A percentile compares a stretch with the other conserved stretches of the same genome.
Conservation (phyloP, 2,797 vertebrate species). For the Rhynchonycteris naso region DNA sequence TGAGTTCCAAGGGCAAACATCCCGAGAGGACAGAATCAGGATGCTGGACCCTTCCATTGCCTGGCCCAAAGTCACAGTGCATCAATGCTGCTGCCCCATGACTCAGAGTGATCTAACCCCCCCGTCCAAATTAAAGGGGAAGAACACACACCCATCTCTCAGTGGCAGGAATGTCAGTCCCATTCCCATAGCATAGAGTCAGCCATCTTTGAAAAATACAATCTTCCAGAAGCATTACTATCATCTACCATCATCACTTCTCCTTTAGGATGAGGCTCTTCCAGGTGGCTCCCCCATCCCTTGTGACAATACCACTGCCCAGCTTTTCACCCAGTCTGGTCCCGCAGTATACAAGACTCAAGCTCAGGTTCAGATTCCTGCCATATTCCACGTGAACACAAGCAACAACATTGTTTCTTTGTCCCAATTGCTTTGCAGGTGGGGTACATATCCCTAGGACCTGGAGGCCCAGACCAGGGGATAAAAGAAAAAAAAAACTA, state of each 20-base stretch:
- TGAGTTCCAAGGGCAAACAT: not conserved
- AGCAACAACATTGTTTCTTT: not conserved
- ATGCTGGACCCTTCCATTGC: not conserved
- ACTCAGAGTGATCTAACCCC: not conserved
- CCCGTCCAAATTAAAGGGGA: not conserved
- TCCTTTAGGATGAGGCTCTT: not conserved
- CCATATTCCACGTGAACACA: not conserved
- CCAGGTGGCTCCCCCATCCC: not conserved
- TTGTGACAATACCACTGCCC: not conserved
- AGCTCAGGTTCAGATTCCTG: not conserved
- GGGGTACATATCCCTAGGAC: not conserved
- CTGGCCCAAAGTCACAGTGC: not conserved
- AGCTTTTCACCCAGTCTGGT: not conserved
- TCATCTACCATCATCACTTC: not conserved
- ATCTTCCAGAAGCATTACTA: not conserved
- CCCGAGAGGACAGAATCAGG: not conserved
- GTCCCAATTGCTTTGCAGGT: not conserved
- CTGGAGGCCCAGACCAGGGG: not conserved
- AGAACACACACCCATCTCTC: not conserved
- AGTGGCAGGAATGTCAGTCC: not conserved
- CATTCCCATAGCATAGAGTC: fast-evolving
- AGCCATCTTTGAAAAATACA: not conserved
- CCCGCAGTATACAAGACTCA: not conserved
- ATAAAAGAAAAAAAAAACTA: not conserved
- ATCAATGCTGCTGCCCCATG: too few relatives aligned